phyloP scores from a whole-genome alignment of 2,797 vertebrate genomes.

The Enteromius argenteus region DNA sequence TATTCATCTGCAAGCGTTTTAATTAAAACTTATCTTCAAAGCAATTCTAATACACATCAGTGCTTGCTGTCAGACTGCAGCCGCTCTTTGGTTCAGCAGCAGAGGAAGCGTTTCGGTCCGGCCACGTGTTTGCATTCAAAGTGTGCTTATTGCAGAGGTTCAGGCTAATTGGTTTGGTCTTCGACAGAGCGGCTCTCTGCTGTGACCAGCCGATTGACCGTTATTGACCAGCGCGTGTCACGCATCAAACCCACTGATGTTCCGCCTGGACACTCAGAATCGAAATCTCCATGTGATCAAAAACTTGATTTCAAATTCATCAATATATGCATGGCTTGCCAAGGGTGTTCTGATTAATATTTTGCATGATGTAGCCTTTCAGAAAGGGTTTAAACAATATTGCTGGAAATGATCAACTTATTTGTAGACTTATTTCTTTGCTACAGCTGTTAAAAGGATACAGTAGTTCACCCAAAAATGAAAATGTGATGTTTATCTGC shows the following conservation, averaged over 20 bases:
- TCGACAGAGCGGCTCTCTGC: conserved; percentile 12
- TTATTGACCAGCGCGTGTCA: conserved; percentile 65
- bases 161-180: conserved; percentile 59
- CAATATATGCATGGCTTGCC: background rate
- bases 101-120: conserved; percentile 32
- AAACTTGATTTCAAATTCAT: background rate
- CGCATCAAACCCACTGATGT: background rate
- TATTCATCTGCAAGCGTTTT: conserved; percentile 56
- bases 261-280: background rate
- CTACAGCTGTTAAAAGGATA: too few species aligned
- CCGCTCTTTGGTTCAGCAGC: conserved; percentile 46
- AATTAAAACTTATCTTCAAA: conserved; percentile 63
- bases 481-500: too few species aligned
- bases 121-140: conserved; percentile 54
- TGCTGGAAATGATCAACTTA: background rate
- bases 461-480: too few species aligned
- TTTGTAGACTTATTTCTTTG: background rate
- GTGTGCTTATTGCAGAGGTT: conserved; percentile 57
- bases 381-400: background rate
- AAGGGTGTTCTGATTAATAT: background rate
- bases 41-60: conserved; percentile 49
- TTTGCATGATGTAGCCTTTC: background rate
- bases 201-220: conserved; percentile 21
- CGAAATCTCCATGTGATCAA: background rate
- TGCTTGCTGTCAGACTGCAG: conserved; percentile 44